Conservation (phyloP, 2,888 invertebrate genomes). For the Diarsia brunnea region DNA sequence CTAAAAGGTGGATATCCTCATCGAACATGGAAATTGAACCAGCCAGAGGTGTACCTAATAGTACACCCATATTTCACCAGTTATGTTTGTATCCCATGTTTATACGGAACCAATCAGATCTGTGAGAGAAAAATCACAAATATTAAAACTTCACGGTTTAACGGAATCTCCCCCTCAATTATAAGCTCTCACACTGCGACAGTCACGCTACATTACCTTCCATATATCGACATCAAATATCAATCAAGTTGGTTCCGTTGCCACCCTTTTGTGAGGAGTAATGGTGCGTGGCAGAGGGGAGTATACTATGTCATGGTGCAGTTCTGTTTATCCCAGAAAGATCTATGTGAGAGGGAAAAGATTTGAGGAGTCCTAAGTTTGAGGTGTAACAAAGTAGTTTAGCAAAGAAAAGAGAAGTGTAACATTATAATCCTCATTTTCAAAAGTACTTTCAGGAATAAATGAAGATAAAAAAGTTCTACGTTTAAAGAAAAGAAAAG, state of each 20-base stretch:
- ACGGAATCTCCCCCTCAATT: conserved; percentile 51
- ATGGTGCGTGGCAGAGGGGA: conserved; percentile 67
- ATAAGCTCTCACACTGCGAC: conserved; percentile 57
- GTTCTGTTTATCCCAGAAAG: conserved; percentile 27
- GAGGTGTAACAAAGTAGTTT: background rate
- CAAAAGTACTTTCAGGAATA: background rate
- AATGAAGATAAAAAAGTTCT: background rate
- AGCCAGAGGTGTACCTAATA: too few relatives aligned
- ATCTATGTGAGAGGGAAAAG: conserved; percentile 8
- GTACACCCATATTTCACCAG: too few relatives aligned
- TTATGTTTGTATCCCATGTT: too few relatives aligned
- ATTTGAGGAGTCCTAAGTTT: background rate
- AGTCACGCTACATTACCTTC: conserved; percentile 72
- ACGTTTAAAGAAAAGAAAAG: too few relatives aligned
- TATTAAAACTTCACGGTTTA: conserved; percentile 43
- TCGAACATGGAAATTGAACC: background rate
- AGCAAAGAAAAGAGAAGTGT: background rate
- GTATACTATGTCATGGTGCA: background rate
- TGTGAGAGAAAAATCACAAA: conserved; percentile 52
- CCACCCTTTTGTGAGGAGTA: conserved; percentile 68
- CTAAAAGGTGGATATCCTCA: background rate
- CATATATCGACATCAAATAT: conserved; percentile 74
- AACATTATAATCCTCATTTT: background rate
- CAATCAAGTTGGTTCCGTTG: conserved; percentile 71
- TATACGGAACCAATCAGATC: background rate